These are phyloP conservation scores for Steromphala cineraria DNA, from an alignment of 2,888 invertebrate genomes.

Conservation along the genomic window DNA sequence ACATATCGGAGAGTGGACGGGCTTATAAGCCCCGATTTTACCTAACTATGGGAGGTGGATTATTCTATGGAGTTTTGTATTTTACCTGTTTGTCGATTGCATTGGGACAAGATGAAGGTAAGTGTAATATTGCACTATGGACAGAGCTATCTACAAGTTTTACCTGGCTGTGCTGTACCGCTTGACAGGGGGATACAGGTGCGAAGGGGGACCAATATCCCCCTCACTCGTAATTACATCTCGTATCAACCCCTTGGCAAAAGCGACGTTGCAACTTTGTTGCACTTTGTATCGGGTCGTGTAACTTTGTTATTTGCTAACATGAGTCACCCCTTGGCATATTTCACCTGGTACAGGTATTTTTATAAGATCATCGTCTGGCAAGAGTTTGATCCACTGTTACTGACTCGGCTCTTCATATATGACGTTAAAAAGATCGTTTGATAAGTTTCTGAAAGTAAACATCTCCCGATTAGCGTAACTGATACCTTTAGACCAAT, in stretches of 20 bases:
- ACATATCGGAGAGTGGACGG: neutral
- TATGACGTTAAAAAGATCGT: neutral
- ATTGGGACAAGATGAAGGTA: slow-evolving; percentile 1
- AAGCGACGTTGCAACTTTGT: neutral
- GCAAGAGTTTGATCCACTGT: no score
- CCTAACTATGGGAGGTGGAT: slow-evolving; percentile 2
- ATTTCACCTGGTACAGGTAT: neutral
- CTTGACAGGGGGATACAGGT: neutral
- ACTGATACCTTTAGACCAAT: neutral
- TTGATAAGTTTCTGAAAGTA: neutral
- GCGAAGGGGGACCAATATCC: neutral
- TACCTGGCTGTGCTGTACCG: neutral
- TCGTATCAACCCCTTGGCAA: neutral
- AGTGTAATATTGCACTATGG: neutral
- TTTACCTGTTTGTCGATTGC: neutral
- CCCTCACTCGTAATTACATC: no score
- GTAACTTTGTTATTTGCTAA: neutral
- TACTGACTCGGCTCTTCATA: no score
- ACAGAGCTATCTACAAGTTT: neutral
- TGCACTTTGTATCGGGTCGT: neutral
- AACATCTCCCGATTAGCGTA: neutral
- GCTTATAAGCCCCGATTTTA: neutral
- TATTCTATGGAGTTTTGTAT: neutral
- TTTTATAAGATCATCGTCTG: no score
- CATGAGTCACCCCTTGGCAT: neutral